Evolutionary conservation across 2,888 invertebrate genomes (phyloP).

Genomic region (Chouioia cunea): DNA sequence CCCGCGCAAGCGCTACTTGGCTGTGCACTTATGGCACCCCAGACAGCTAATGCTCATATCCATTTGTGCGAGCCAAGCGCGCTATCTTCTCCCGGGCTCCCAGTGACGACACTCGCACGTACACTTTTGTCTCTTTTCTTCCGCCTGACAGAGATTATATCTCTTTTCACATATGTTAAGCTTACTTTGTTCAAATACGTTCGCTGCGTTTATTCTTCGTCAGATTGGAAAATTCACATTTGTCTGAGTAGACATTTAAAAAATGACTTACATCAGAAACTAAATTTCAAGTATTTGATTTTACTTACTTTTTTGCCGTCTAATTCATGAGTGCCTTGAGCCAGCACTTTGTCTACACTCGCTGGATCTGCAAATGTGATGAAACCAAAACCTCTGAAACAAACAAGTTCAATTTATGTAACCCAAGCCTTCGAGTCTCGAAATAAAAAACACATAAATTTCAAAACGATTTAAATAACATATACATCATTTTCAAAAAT

Average conservation of each 20-base stretch:
- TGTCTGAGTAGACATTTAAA: not conserved
- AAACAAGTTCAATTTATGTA: conserved; percentile 47
- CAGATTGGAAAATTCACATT: not conserved
- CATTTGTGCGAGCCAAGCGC: conserved; percentile 39
- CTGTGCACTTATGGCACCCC: conserved; percentile 55
- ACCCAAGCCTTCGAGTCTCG: not conserved
- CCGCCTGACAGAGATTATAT: conserved; percentile 29
- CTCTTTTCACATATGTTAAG: conserved; percentile 34
- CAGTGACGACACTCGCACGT: too few relatives aligned
- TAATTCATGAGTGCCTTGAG: conserved; percentile 97
- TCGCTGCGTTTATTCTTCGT: not conserved
- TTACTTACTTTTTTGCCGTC: conserved; percentile 97
- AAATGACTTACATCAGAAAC: too few relatives aligned
- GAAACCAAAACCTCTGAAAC: conserved; percentile 98
- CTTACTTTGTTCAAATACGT: conserved; percentile 2
- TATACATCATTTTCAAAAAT: not conserved
- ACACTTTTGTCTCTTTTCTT: conserved; percentile 2
- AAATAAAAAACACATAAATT: not conserved
- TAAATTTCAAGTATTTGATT: too few relatives aligned
- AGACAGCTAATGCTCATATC: conserved; percentile 57
- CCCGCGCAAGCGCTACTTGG: conserved; percentile 45
- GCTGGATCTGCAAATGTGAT: conserved; percentile 98
- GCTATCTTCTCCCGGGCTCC: conserved; percentile 27
- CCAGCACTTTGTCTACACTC: conserved; percentile 99
- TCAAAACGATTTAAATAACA: not conserved